A percentile compares a stretch with the other conserved stretches of the same genome.
phyloP scores from a whole-genome alignment of 2,797 vertebrate genomes.

The Manis pentadactyla region DNA sequence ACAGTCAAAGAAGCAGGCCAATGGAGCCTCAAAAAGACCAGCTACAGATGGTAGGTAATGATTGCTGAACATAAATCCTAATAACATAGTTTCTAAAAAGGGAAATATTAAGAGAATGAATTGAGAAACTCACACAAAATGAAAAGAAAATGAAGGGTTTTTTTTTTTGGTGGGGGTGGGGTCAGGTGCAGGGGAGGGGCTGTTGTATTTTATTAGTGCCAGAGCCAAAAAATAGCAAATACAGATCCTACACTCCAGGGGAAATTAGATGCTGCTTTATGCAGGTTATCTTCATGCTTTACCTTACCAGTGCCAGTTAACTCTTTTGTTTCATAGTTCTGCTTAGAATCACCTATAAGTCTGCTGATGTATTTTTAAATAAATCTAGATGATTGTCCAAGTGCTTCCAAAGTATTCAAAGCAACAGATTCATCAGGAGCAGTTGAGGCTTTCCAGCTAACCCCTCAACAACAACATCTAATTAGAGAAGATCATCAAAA shows the following conservation, averaged over 20 bases:
- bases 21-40: slow-evolving; percentile 86
- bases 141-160: background rate
- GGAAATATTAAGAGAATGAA: background rate
- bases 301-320: background rate
- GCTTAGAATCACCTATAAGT: slow-evolving; percentile 43
- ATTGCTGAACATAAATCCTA: background rate
- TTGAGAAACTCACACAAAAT: slow-evolving; percentile 6
- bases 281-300: slow-evolving; percentile 13
- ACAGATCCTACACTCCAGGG: background rate
- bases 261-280: background rate
- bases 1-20: slow-evolving; percentile 87
- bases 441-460: slow-evolving; percentile 94
- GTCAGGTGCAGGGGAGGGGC: accelerated
- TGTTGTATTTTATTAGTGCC: slow-evolving; percentile 29
- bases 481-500: slow-evolving; percentile 95
- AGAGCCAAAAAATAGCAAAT: background rate
- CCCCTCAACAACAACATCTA: slow-evolving; percentile 93
- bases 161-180: background rate
- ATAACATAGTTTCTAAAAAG: background rate
- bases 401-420: slow-evolving; percentile 89
- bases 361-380: slow-evolving; percentile 76
- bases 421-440: slow-evolving; percentile 90
- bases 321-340: slow-evolving; percentile 42
- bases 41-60: slow-evolving; percentile 85
- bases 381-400: slow-evolving; percentile 83